Evolutionary conservation across 1,140 invertebrate genomes (phyloP).

Genomic region (Akabosia matsudoensis): DNA sequence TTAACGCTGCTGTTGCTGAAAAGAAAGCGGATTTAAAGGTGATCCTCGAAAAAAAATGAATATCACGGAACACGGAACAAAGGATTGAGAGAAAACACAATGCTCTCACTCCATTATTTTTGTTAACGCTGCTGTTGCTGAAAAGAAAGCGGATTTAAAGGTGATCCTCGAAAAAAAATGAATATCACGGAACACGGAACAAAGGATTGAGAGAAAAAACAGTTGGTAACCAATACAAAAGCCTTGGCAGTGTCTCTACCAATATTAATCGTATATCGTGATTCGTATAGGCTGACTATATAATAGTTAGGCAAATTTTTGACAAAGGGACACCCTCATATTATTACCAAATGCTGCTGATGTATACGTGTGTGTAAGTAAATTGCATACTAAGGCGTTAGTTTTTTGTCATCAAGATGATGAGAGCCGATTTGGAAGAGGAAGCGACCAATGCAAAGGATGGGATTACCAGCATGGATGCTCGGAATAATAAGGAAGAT

Average conservation of each 20-base stretch:
- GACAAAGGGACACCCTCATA: not conserved
- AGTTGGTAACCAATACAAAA: too few relatives aligned
- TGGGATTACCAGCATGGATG: slow-evolving; percentile 12
- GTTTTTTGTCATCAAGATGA: slow-evolving; percentile 11
- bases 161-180: slow-evolving; percentile 12
- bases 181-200: not conserved
- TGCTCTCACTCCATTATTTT: too few relatives aligned
- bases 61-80: not conserved
- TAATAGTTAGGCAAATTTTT: not conserved
- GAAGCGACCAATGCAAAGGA: slow-evolving; percentile 9
- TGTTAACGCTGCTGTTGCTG: slow-evolving; percentile 5
- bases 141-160: slow-evolving; percentile 19
- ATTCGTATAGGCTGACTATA: too few relatives aligned
- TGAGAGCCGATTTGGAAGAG: slow-evolving; percentile 15
- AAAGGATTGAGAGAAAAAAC: too few relatives aligned
- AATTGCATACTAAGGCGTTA: not conserved
- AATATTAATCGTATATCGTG: not conserved
- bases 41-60: slow-evolving; percentile 3
- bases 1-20: slow-evolving; percentile 4
- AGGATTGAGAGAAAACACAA: too few relatives aligned
- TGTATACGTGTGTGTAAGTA: not conserved
- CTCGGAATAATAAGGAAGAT: not conserved
- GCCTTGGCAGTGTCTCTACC: not conserved
- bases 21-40: slow-evolving; percentile 21
- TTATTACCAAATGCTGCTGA: not conserved